Evolutionary conservation across 2,797 vertebrate genomes (phyloP).

Genomic region (Oryzias dopingdopingensis): DNA sequence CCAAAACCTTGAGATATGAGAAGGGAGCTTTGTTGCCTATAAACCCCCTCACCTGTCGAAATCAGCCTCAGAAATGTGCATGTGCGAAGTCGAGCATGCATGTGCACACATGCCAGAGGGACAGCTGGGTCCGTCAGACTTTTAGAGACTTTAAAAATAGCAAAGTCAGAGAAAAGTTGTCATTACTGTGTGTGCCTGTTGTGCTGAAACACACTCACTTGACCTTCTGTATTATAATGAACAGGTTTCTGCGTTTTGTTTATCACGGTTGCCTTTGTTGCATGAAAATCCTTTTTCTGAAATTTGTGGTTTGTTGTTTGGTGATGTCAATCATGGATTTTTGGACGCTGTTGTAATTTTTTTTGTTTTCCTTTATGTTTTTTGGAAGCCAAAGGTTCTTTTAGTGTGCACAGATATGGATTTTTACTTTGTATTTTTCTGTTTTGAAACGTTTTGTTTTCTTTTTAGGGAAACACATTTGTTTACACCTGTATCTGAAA

Average conservation of each 20-base stretch:
- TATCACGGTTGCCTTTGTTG: conserved; percentile 78
- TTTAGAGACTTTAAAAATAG: conserved; percentile 34
- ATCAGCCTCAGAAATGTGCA: conserved; percentile 25
- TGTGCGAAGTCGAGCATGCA: conserved; percentile 23
- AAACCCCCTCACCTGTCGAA: conserved; percentile 16
- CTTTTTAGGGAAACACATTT: conserved; percentile 70
- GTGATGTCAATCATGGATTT: conserved; percentile 57
- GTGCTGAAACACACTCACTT: conserved; percentile 39
- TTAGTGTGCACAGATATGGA: conserved; percentile 71
- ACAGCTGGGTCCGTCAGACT: conserved; percentile 36
- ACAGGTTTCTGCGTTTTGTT: conserved; percentile 49
- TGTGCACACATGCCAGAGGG: conserved; percentile 13
- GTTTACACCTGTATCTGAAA: conserved; percentile 82
- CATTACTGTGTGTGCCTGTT: conserved; percentile 28
- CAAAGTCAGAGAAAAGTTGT: conserved; percentile 37
- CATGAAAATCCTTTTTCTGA: conserved; percentile 67
- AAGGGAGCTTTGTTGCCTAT: conserved; percentile 32
- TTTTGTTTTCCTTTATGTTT: conserved; percentile 56
- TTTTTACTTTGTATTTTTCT: conserved; percentile 61
- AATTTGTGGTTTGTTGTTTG: conserved; percentile 52
- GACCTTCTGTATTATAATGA: conserved; percentile 51
- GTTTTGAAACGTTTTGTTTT: conserved; percentile 31
- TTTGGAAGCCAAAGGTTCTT: conserved; percentile 78
- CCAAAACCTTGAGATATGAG: conserved; percentile 31
- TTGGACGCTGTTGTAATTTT: conserved; percentile 63